These are phyloP conservation scores for Gibbula magus DNA, from an alignment of 2,888 invertebrate genomes.

Conservation along the genomic window DNA sequence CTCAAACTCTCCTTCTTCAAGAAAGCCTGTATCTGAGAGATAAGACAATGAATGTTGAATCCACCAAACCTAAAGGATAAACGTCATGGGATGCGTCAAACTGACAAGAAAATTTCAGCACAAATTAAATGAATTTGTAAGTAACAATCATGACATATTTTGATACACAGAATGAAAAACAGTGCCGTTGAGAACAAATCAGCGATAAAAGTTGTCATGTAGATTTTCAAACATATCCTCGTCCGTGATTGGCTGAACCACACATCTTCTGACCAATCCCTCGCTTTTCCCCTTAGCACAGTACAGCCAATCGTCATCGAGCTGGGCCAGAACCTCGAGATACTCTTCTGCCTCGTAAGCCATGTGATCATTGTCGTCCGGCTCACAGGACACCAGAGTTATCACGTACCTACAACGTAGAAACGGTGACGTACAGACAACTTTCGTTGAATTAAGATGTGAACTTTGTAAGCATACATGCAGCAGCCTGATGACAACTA, in stretches of 20 bases:
- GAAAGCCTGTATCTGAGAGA: too few species aligned
- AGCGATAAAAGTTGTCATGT: slow-evolving; percentile 44
- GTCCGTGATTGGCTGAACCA: slow-evolving; percentile 46
- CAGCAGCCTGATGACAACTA: too few species aligned
- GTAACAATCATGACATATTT: neutral
- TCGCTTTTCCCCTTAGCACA: slow-evolving; percentile 53
- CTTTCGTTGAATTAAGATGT: too few species aligned
- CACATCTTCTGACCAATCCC: slow-evolving; percentile 46
- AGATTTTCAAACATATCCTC: slow-evolving; percentile 44
- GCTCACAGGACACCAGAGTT: slow-evolving; percentile 38
- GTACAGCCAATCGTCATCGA: slow-evolving; percentile 53
- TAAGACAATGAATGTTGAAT: too few species aligned
- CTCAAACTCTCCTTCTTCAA: too few species aligned
- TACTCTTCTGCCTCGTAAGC: slow-evolving; percentile 45
- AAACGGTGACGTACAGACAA: neutral
- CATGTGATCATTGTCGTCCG: slow-evolving; percentile 37
- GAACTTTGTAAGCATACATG: too few species aligned
- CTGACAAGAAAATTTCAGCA: neutral
- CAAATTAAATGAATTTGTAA: neutral
- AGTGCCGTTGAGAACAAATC: neutral
- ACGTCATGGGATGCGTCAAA: too few species aligned
- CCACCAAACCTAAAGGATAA: too few species aligned
- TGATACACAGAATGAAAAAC: neutral
- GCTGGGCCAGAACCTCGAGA: slow-evolving; percentile 54
- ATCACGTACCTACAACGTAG: slow-evolving; percentile 41